Conservation (phyloP, 2,113 vertebrate genomes). For the Ophthalmolycus amberensis region DNA sequence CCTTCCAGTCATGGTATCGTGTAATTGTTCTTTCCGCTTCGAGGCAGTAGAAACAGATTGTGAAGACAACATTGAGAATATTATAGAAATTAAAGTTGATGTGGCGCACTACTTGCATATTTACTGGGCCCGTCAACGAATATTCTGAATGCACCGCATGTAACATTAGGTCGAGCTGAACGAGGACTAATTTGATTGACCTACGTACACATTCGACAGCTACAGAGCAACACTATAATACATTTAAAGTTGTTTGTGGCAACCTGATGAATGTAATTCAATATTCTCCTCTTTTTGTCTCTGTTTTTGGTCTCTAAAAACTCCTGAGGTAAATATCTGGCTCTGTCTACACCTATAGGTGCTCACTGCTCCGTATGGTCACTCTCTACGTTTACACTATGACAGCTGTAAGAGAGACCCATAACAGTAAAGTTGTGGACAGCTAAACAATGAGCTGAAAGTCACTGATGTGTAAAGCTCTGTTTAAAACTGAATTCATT, state of each 20-base stretch:
- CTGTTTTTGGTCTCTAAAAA: no score
- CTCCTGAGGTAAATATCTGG: no score
- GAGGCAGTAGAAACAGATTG: neutral
- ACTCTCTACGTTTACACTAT: neutral
- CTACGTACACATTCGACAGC: neutral
- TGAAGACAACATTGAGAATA: neutral
- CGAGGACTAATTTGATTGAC: no score
- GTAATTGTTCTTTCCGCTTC: neutral
- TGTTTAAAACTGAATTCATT: no score
- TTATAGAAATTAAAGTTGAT: neutral
- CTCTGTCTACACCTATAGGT: no score
- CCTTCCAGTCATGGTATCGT: neutral
- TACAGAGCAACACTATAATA: neutral
- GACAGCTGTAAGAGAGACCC: neutral
- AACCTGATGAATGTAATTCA: neutral
- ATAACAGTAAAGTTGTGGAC: neutral
- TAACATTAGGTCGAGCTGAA: neutral
- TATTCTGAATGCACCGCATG: no score
- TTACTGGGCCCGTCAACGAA: no score
- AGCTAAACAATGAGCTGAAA: neutral
- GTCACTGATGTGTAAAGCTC: neutral
- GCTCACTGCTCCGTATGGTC: no score
- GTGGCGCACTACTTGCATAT: neutral
- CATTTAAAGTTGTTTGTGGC: neutral
- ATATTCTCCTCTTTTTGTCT: no score